Evolutionary conservation across 2,113 vertebrate genomes (phyloP).

Genomic region (Lasiurus borealis): DNA sequence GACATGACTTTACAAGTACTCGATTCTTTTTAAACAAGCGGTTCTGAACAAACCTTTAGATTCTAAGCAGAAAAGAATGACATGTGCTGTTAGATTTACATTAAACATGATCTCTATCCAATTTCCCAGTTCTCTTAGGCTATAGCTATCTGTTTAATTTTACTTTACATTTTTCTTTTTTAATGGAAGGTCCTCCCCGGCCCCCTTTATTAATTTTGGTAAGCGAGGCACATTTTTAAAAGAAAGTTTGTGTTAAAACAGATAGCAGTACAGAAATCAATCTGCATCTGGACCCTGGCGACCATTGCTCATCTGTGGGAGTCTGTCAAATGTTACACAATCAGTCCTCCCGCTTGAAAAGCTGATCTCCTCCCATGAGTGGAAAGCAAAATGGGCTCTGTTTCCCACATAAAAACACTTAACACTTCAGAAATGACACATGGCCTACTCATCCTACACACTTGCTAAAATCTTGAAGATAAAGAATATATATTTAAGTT

Average conservation of each 20-base stretch:
- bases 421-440: constrained; percentile 79
- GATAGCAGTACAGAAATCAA: constrained; percentile 80
- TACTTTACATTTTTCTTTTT: constrained; percentile 56
- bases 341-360: constrained; percentile 71
- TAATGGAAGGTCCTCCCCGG: background rate
- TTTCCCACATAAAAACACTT: constrained; percentile 83
- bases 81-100: constrained; percentile 77
- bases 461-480: constrained; percentile 81
- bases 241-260: constrained; percentile 77
- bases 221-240: constrained; percentile 86
- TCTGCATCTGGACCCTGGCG: constrained; percentile 70
- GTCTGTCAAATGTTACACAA: constrained; percentile 53
- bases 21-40: constrained; percentile 78
- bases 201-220: constrained; percentile 59
- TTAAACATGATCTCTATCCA: constrained; percentile 76
- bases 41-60: constrained; percentile 79
- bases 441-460: constrained; percentile 74
- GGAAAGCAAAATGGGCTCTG: constrained; percentile 80
- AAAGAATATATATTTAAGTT: constrained; percentile 78
- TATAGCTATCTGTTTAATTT: constrained; percentile 69
- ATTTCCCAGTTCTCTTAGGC: constrained; percentile 70
- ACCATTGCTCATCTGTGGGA: constrained; percentile 48
- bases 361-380: constrained; percentile 60
- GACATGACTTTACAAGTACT: constrained; percentile 80
- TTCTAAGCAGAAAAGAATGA: constrained; percentile 81